A percentile compares a stretch with the other conserved stretches of the same genome.
These are phyloP conservation scores for Apoda limacodes DNA, from an alignment of 2,888 invertebrate genomes.

Conservation along the genomic window DNA sequence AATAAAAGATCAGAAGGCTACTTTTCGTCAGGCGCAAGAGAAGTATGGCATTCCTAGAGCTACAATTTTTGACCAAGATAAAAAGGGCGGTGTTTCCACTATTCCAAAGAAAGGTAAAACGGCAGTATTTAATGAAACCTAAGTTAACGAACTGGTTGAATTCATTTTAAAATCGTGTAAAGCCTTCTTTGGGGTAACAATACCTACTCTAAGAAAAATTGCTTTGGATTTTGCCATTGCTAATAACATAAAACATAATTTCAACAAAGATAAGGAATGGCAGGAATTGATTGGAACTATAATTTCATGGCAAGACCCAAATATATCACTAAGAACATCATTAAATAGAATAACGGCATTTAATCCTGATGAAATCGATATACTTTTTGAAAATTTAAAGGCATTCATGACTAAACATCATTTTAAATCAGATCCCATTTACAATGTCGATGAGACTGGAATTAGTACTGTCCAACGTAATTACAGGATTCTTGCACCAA, in stretches of 20 bases:
- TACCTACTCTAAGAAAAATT: conserved; percentile 1
- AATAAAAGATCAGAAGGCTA: conserved; percentile 1
- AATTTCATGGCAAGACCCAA: conserved; percentile 2
- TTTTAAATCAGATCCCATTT: conserved; percentile 1
- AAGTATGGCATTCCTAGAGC: conserved; percentile 2
- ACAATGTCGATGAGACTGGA: no score
- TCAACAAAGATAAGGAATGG: conserved; percentile 2
- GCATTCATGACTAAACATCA: conserved; percentile 1
- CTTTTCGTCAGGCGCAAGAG: conserved; percentile 1
- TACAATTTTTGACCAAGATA: conserved; percentile 1
- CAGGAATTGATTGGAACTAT: conserved; percentile 2
- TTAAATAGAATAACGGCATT: conserved; percentile 2
- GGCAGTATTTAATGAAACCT: conserved; percentile 3
- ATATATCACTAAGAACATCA: conserved; percentile 3
- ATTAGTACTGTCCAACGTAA: no score
- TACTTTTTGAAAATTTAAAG: conserved; percentile 1
- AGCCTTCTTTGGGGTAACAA: conserved; percentile 1
- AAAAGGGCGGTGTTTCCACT: conserved; percentile 1
- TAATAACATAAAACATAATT: conserved; percentile 3
- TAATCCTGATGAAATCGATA: conserved; percentile 2
- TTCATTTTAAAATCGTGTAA: conserved; percentile 4
- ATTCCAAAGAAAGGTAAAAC: conserved; percentile 2
- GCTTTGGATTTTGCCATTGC: conserved; percentile 3
- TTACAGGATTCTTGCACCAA: not conserved
- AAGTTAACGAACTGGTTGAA: no score